Evolutionary conservation across 2,888 invertebrate species (phyloP), one percentile per base, ranked within the genome.

Genomic region (Sussaba pulchella): DNA sequence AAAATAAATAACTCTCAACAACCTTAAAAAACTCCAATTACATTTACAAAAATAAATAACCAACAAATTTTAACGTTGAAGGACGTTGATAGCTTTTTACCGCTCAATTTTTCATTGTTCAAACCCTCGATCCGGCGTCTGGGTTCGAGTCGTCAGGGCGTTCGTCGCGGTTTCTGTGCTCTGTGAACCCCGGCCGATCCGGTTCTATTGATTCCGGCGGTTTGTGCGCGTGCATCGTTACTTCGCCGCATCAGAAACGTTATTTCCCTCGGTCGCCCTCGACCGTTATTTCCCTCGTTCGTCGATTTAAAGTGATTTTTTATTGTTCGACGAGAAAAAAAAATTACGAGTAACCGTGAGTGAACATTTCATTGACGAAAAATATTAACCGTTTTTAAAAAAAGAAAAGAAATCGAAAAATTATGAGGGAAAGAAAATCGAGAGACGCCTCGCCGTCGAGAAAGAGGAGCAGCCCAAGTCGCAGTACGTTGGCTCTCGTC

Each of bases 121-220:
- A 21, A 74, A 36, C n/a, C n/a, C n/a, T 39, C 31, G 54, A 43
- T 43, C 9, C 50, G 45, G 21, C 47, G 80, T 71, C 80, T 72
- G 80, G 76, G 66, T 76, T 80, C 72, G 80, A 80, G 80, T 52
- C 26, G 63, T 59, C 54, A 26, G 72, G 80, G 80, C 76, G 76
- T 80, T 76, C 52, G 57, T 67, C 63, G 72, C 76, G 80, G 82
- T 81, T 86, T 86, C 89, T 89, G 85, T 87, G 88, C 84, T 78
- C 80, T 89, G 89, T 89, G 86, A 85, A 89, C 89, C 89, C 89
- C 89, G 88, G 81, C 73, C 76, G 76, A 72, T 76, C 71, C 72
- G 72, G 71, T 54, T 80, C 80, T 80, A 80, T 80, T 80, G 80
- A 80, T 80, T 80, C n/a, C 72, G 76, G 19, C 50, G 71, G 73